Percentiles rank a stretch among this genome's conserved stretches.
Conservation (phyloP, 2,888 invertebrate genomes). For the Platycheirus rosarum region DNA sequence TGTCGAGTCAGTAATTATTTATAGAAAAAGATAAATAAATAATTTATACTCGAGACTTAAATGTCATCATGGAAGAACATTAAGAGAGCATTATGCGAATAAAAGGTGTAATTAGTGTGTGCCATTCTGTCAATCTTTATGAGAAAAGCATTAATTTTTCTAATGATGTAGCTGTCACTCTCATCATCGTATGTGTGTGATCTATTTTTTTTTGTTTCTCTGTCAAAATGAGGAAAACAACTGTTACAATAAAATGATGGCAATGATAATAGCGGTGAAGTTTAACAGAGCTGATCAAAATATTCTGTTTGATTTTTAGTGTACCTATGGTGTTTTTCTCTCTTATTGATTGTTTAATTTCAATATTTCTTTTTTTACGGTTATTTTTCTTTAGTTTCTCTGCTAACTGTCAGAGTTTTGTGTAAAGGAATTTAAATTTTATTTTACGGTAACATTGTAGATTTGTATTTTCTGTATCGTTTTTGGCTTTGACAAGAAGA, state of each 20-base stretch:
- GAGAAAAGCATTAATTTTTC: conserved; percentile 18
- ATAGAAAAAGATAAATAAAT: conserved; percentile 45
- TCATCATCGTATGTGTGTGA: conserved; percentile 14
- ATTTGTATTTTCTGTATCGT: conserved; percentile 26
- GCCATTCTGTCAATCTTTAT: conserved; percentile 15
- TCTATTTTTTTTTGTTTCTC: conserved; percentile 22
- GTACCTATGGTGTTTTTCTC: neutral
- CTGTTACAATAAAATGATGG: conserved; percentile 17
- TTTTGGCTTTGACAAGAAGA: conserved; percentile 20
- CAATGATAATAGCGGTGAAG: conserved; percentile 32
- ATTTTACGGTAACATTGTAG: conserved; percentile 17
- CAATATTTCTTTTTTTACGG: neutral
- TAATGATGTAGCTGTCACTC: conserved; percentile 5
- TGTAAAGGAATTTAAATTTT: conserved; percentile 21
- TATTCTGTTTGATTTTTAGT: neutral
- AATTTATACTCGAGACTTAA: conserved; percentile 20
- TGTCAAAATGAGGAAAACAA: neutral
- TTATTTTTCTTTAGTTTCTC: neutral
- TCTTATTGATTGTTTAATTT: neutral
- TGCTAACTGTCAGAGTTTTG: conserved; percentile 17
- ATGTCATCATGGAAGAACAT: conserved; percentile 26
- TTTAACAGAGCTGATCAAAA: neutral
- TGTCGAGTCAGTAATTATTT: conserved; percentile 42
- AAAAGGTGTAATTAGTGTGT: conserved; percentile 56
- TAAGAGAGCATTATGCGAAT: conserved; percentile 32